Base-by-base conservation (phyloP, 2,797 vertebrate genomes). In the Pterois miles region DNA sequence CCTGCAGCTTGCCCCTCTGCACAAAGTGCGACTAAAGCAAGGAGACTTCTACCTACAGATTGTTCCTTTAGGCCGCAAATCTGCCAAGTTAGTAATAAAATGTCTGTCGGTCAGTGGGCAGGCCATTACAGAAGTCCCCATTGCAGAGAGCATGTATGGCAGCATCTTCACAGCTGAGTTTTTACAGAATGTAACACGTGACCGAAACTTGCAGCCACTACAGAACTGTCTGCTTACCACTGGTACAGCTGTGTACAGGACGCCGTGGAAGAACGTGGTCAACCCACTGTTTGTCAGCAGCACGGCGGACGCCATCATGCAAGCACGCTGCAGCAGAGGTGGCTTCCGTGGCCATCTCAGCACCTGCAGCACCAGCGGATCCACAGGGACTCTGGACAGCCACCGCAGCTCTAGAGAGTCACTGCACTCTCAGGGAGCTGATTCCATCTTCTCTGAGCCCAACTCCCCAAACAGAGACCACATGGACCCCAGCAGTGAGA, bases 1-100 rank as follows among this genome's bases (percentile, higher is more conserved):
- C 72, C 90, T 97, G 75, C 96, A 96, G 88, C 92, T 96, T 1
- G 93, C 95, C 0, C 95, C 96, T 13, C 91, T 97, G 81, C 95
- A 95, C 77, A 95, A 96, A 87, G 96, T 96, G 16, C 90, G 94
- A 63, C 93, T 97, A 78, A 95, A 94, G 86, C 95, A 96, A 50
- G 96, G 96, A 46, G 96, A 97, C 90, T 97, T 97, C 89, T 96
- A 96, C 85, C 87, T 97, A 7, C 96, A 97, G 87, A 88, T 97
- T 16, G 94, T 96, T 11, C 95, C 95, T 11, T 83, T 95, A 64
- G 95, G 96, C 68, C 95, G 91, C 65, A 96, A 95, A 82, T 82
- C 94, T 16, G 96, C 93, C 69, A 96, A 95, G 74, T 91, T 97
- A 22, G 95, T 96, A 36, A 92, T 97, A 94, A 97, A 96, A 95